Percentiles rank a stretch among this genome's conserved stretches.
Evolutionary conservation across 2,113 vertebrate genomes (phyloP).

Genomic region (Heteronetta atricapilla): DNA sequence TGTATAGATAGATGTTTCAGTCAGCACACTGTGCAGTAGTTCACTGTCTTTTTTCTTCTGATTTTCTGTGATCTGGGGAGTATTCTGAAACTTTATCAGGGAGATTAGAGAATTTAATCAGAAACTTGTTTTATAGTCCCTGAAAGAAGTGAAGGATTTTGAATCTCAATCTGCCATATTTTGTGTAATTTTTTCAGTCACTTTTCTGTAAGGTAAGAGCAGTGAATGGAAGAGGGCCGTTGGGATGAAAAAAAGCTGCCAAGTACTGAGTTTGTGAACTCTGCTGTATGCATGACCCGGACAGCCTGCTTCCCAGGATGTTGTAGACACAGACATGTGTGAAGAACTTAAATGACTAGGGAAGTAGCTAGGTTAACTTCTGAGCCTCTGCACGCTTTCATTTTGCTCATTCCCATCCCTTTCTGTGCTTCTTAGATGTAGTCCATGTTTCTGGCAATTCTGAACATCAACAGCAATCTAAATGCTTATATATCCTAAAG

Average conservation of each 20-base stretch:
- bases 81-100: neutral
- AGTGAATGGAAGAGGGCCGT: neutral
- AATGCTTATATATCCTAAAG: neutral
- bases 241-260: neutral
- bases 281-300: neutral
- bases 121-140: neutral
- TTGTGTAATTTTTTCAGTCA: neutral
- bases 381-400: rapidly evolving
- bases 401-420: neutral
- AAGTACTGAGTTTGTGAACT: neutral
- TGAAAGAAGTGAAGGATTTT: rapidly evolving
- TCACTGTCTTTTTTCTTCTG: neutral
- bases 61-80: neutral
- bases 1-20: neutral
- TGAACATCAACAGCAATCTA: neutral
- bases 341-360: neutral
- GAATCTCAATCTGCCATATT: neutral
- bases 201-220: neutral
- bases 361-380: neutral
- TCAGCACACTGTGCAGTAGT: neutral
- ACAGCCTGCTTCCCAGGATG: neutral
- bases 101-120: neutral
- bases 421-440: neutral
- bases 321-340: neutral
- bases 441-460: neutral